Base-by-base conservation (phyloP, 2,113 vertebrate species). In the Indri indri region DNA sequence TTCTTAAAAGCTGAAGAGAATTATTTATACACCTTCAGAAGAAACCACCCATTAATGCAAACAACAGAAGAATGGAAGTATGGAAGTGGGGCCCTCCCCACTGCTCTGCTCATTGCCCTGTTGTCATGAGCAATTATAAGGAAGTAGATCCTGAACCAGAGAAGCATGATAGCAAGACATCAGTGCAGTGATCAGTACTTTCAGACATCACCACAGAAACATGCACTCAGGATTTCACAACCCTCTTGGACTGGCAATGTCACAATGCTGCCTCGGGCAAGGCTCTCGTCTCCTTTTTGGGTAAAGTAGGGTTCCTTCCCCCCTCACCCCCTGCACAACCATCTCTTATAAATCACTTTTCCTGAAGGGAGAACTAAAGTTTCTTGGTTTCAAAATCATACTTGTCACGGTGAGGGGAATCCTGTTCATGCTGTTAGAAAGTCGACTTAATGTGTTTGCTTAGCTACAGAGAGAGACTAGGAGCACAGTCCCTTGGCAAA, bases 321-420 rank as follows among this genome's bases (percentile, higher is more conserved):
- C 73, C 27, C 23, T 42, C 57, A 68, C 13, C 45, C 88, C 32
- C 23, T 27, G 32, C 50, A 79, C 45, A 40, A 61, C n/a, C 59
- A 88, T 54, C 71, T 47, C 94, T 63, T 85, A 88, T 97, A 97
- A 98, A 96, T 97, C 90, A 98, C 50, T 92, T 96, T 95, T 97
- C 83, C 94, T 92, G 68, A 97, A 97, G 96, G 89, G 37, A 54
- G 86, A 97, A 92, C 65, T 95, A 76, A 94, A 97, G 52, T 98
- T 97, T 96, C 70, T 89, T 83, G 37, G 90, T 97, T 97, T 97
- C 89, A 86, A 96, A 97, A 92, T 80, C 20, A 6, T 97, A 16
- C 54, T 96, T 95, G 93, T 79, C 66, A 88, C 37, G 8, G 54
- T 88, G 70, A 71, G 47, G 61, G 54, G 94, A 87, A 94, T 90